phyloP scores from a whole-genome alignment of 2,888 invertebrate genomes.

The Nysson spinosus region DNA sequence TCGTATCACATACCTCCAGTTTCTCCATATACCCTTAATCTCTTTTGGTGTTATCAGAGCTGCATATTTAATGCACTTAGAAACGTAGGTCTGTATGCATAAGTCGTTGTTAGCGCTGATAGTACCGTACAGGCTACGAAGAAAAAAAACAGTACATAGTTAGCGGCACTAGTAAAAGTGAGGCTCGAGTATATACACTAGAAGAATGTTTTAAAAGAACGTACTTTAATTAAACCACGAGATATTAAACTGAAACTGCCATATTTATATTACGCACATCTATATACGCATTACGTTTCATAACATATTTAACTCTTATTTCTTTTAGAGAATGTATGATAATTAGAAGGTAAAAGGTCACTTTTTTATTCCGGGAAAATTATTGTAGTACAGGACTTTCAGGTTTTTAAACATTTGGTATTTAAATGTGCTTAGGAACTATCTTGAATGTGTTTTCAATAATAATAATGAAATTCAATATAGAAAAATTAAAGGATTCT shows the following conservation, averaged over 20 bases:
- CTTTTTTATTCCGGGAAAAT: too few species aligned
- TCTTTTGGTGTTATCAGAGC: constrained; percentile 57
- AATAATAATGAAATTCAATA: too few species aligned
- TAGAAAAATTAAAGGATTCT: too few species aligned
- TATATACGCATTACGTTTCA: too few species aligned
- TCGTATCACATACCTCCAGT: constrained; percentile 25
- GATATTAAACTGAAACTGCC: constrained; percentile 5
- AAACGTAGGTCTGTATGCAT: constrained; percentile 61
- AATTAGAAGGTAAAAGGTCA: too few species aligned
- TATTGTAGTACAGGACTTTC: too few species aligned
- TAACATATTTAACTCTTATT: too few species aligned
- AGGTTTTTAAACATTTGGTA: too few species aligned
- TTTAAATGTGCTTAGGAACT: too few species aligned
- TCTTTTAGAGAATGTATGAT: too few species aligned
- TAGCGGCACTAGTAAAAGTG: constrained; percentile 37
- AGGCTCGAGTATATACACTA: constrained; percentile 26
- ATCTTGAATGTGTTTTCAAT: too few species aligned
- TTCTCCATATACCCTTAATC: constrained; percentile 46
- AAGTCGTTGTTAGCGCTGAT: constrained; percentile 59
- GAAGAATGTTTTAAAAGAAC: constrained; percentile 19
- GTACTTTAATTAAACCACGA: constrained; percentile 16
- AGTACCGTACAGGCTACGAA: constrained; percentile 40
- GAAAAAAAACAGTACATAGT: constrained; percentile 53
- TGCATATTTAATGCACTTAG: constrained; percentile 64
- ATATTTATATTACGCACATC: constrained; percentile 24